These are phyloP conservation scores for Camponotus vicinus DNA, from an alignment of 1,140 invertebrate genomes.

Conservation along the genomic window DNA sequence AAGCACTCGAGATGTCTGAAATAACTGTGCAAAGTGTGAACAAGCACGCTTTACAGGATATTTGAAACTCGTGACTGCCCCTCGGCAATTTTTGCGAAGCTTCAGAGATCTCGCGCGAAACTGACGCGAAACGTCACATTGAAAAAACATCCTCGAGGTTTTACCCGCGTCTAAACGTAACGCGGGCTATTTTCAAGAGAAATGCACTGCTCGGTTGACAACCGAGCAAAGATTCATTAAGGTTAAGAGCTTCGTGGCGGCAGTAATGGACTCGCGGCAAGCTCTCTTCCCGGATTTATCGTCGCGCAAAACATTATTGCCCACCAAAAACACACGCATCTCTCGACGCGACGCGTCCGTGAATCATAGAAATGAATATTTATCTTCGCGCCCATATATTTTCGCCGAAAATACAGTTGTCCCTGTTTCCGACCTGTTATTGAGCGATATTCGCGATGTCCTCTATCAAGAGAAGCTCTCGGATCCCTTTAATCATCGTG, in stretches of 20 bases:
- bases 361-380: conserved; percentile 45
- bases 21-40: neutral
- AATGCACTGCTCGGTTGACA: conserved; percentile 63
- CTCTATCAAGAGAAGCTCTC: neutral
- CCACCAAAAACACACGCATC: conserved; percentile 14
- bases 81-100: neutral
- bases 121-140: neutral
- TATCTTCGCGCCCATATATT: neutral
- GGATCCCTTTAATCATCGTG: conserved; percentile 15
- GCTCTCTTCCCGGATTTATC: conserved; percentile 63
- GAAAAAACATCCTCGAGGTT: conserved; percentile 4
- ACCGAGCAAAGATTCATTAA: conserved; percentile 76
- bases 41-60: neutral
- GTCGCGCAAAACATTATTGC: conserved; percentile 35
- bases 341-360: neutral
- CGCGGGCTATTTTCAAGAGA: conserved; percentile 57
- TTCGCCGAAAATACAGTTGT: neutral
- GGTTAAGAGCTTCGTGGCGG: conserved; percentile 68
- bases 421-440: neutral
- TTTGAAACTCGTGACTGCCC: conserved; percentile 6
- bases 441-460: neutral
- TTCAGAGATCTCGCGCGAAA: neutral
- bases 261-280: conserved; percentile 40
- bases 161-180: neutral
- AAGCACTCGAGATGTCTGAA: neutral